Percentiles rank a stretch among this genome's conserved stretches.
phyloP scores from a whole-genome alignment of 1,140 invertebrate species.

The Subanguina moxae region DNA sequence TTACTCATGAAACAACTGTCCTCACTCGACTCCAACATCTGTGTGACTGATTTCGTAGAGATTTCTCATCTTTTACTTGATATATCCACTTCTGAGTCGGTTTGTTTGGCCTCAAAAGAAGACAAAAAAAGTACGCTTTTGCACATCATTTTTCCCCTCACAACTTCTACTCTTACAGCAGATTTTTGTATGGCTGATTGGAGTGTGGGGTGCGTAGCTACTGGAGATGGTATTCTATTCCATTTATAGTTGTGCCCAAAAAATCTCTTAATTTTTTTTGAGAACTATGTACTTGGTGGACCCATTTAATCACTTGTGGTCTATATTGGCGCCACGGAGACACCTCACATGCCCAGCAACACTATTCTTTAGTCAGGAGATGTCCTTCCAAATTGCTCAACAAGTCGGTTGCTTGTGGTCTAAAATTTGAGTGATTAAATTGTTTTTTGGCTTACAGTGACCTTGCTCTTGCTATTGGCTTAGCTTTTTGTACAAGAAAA shows the following conservation, averaged over 20 bases:
- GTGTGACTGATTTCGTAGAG: slow-evolving; percentile 55
- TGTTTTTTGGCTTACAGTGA: slow-evolving; percentile 35
- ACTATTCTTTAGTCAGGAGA: slow-evolving; percentile 55
- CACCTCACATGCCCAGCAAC: slow-evolving; percentile 41
- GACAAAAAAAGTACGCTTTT: background rate
- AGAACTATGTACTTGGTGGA: slow-evolving; percentile 56
- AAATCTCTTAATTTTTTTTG: too few species aligned
- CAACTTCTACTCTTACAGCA: slow-evolving; percentile 4
- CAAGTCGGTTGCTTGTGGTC: slow-evolving; percentile 30
- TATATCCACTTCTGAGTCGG: slow-evolving; percentile 39
- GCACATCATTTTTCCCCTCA: background rate
- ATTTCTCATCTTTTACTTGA: slow-evolving; percentile 51
- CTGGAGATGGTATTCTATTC: slow-evolving; percentile 39
- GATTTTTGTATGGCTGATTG: slow-evolving; percentile 22
- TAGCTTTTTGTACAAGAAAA: slow-evolving; percentile 54
- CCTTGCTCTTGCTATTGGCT: slow-evolving; percentile 50
- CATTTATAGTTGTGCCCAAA: too few species aligned
- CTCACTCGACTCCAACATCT: slow-evolving; percentile 6
- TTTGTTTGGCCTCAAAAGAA: slow-evolving; percentile 20
- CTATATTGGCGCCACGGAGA: slow-evolving; percentile 54
- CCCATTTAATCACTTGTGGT: slow-evolving; percentile 55
- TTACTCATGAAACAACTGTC: slow-evolving; percentile 41
- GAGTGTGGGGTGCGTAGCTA: slow-evolving; percentile 19
- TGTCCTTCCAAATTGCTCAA: slow-evolving; percentile 46
- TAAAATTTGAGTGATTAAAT: background rate